phyloP scores from a whole-genome alignment of 2,888 invertebrate genomes.

The Ectobius pallidus region DNA sequence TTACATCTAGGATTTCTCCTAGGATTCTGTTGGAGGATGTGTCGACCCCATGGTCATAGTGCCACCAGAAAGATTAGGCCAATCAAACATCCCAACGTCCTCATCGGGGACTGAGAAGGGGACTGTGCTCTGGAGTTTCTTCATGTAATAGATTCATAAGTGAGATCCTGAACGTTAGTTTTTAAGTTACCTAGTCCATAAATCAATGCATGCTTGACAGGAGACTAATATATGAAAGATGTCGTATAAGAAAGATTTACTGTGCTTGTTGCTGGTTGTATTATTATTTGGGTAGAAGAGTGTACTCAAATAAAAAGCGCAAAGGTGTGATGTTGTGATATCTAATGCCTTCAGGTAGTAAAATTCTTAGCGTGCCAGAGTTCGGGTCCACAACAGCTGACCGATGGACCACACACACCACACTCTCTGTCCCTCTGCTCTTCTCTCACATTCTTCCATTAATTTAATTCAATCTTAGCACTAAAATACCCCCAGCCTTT shows the following conservation, averaged over 20 bases:
- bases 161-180: no score
- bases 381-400: constrained; percentile 30
- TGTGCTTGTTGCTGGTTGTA: no score
- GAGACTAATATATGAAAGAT: background rate
- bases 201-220: background rate
- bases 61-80: no score
- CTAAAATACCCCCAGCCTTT: no score
- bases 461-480: background rate
- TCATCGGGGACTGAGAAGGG: no score
- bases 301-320: constrained; percentile 32
- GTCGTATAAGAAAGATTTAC: background rate
- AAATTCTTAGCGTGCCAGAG: constrained; percentile 31
- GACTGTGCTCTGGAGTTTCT: no score
- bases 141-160: no score
- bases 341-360: constrained; percentile 34
- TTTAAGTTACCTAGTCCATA: background rate
- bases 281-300: no score
- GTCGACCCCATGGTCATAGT: no score
- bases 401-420: constrained; percentile 32
- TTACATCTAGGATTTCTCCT: no score
- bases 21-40: no score
- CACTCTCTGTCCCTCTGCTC: background rate
- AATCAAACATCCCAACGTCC: no score
- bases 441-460: background rate
- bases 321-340: constrained; percentile 37